phyloP scores from a whole-genome alignment of 2,888 invertebrate species.

The Acanthopleura granulata region DNA sequence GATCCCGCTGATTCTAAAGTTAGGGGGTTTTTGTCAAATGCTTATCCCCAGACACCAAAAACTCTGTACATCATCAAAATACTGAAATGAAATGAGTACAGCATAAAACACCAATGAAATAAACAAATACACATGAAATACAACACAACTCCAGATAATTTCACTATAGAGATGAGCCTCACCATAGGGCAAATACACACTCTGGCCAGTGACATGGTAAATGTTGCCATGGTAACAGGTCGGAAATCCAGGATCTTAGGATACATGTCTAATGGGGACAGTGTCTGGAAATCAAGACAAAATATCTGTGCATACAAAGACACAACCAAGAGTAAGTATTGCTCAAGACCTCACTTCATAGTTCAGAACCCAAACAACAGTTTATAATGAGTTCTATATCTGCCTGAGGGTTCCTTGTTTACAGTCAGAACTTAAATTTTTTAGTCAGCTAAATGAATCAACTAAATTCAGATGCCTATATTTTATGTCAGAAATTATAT shows the following conservation, averaged over 20 bases:
- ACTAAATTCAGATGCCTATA: too few species aligned
- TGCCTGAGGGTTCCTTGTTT: background rate
- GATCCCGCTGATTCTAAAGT: too few species aligned
- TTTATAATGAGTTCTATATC: background rate
- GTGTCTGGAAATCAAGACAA: slow-evolving; percentile 73
- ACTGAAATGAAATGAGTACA: too few species aligned
- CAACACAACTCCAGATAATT: too few species aligned
- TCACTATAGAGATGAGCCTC: slow-evolving; percentile 29
- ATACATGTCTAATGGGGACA: slow-evolving; percentile 99
- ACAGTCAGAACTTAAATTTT: too few species aligned
- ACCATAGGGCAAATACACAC: slow-evolving; percentile 98
- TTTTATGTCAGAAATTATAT: too few species aligned
- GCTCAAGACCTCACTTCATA: too few species aligned
- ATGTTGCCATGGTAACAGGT: slow-evolving; percentile 95
- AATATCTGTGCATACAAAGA: background rate
- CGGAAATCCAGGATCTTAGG: slow-evolving; percentile 98
- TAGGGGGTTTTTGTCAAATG: too few species aligned
- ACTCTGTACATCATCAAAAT: too few species aligned
- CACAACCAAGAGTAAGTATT: slow-evolving; percentile 12
- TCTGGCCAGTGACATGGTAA: slow-evolving; percentile 97
- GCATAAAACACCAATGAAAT: slow-evolving; percentile 21
- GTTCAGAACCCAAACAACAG: too few species aligned
- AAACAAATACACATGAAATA: background rate
- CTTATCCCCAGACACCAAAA: too few species aligned
- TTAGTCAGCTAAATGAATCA: too few species aligned